Conservation (phyloP, 2,113 vertebrate genomes). For the Tragelaphus strepsiceros region DNA sequence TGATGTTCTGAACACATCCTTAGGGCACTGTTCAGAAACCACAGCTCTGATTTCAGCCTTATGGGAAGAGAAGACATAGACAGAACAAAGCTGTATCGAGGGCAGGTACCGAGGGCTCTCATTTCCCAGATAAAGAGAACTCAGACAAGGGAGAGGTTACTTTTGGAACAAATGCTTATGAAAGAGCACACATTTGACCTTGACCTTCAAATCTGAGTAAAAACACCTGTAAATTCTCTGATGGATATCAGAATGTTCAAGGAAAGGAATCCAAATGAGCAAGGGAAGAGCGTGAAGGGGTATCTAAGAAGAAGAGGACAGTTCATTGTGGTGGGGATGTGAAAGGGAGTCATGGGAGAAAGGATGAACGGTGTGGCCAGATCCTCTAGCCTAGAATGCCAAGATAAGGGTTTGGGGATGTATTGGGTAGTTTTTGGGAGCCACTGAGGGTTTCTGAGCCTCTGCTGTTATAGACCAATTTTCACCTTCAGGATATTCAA, state of each 20-base stretch:
- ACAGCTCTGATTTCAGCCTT: background rate
- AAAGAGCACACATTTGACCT: background rate
- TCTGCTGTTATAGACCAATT: background rate
- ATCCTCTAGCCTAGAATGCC: background rate
- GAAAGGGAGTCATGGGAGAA: background rate
- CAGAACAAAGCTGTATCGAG: background rate
- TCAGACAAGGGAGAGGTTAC: background rate
- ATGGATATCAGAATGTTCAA: background rate
- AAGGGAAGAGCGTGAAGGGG: background rate
- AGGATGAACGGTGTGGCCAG: background rate
- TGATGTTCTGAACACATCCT: background rate
- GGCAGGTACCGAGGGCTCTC: background rate
- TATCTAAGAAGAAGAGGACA: background rate
- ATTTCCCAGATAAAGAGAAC: background rate
- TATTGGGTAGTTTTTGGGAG: background rate
- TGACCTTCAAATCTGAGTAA: background rate
- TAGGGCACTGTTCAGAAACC: background rate
- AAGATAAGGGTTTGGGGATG: background rate
- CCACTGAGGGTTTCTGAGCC: background rate
- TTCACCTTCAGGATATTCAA: constrained; percentile 45
- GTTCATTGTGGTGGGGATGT: background rate
- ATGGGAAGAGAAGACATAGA: background rate
- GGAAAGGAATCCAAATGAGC: background rate
- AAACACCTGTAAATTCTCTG: background rate
- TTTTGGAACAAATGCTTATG: background rate